Evolutionary conservation across 1,140 invertebrate species (phyloP).

Genomic region (Diorhabda carinulata): DNA sequence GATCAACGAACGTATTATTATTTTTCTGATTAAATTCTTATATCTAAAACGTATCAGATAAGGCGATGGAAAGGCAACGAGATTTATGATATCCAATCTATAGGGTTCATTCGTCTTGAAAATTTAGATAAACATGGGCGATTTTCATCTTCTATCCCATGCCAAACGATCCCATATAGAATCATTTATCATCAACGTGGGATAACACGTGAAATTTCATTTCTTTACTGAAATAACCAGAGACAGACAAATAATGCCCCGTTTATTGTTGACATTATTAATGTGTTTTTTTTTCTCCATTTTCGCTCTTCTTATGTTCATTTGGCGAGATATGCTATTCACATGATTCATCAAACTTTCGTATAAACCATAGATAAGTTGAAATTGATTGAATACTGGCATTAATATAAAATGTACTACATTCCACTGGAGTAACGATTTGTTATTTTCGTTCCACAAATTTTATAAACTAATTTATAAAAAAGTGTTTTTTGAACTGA

Average conservation of each 20-base stretch:
- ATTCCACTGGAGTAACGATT: no score
- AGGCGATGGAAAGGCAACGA: not conserved
- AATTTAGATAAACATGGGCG: slow-evolving; percentile 13
- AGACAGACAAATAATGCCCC: slow-evolving; percentile 8
- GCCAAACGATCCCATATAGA: not conserved
- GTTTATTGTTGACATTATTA: slow-evolving; percentile 3
- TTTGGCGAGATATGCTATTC: not conserved
- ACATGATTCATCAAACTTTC: not conserved
- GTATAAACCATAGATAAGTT: not conserved
- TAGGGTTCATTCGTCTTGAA: slow-evolving; percentile 12
- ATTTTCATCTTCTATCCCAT: not conserved
- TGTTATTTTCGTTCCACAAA: no score
- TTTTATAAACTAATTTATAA: no score
- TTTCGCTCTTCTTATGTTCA: not conserved
- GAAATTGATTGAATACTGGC: not conserved
- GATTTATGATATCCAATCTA: slow-evolving; percentile 10
- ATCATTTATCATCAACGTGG: slow-evolving; percentile 1
- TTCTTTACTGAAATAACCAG: not conserved
- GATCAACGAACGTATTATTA: not conserved
- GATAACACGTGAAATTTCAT: not conserved
- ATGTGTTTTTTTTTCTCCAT: not conserved
- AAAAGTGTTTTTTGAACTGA: no score
- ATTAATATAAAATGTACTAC: not conserved
- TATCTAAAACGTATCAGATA: not conserved
- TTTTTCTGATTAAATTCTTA: not conserved